Conservation (phyloP, 2,888 invertebrate species). For the Camptogramma bilineatum region DNA sequence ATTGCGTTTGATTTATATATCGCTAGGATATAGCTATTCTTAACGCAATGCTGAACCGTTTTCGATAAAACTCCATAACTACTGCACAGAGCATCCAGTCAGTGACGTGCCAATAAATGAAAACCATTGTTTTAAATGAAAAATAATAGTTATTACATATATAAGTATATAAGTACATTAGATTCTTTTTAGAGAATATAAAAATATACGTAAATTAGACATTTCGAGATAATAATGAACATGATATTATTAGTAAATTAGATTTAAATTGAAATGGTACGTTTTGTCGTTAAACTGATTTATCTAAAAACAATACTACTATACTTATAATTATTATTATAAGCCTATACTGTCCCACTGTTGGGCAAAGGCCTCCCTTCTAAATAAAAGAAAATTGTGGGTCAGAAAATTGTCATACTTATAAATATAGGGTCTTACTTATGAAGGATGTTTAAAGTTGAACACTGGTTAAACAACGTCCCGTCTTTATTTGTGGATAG, state of each 20-base stretch:
- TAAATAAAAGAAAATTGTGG: no score
- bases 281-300: constrained; percentile 28
- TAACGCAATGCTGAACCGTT: constrained; percentile 55
- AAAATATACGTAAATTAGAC: constrained; percentile 48
- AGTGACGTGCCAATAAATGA: constrained; percentile 77
- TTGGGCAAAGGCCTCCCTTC: no score
- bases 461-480: no score
- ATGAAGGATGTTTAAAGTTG: no score
- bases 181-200: constrained; percentile 50
- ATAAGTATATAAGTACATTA: constrained; percentile 69
- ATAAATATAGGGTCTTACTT: no score
- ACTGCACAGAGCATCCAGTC: constrained; percentile 66
- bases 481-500: no score
- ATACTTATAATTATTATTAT: no score
- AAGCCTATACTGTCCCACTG: no score
- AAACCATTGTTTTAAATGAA: constrained; percentile 72
- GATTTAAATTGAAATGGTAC: constrained; percentile 33
- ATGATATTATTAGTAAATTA: constrained; percentile 46
- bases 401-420: no score
- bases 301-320: background rate
- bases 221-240: constrained; percentile 40
- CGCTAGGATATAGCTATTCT: constrained; percentile 69
- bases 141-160: constrained; percentile 78
- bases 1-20: constrained; percentile 78
- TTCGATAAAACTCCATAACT: constrained; percentile 42